A percentile compares a stretch with the other conserved stretches of the same genome.
phyloP scores from a whole-genome alignment of 2,113 vertebrate genomes.

The Galemys pyrenaicus region DNA sequence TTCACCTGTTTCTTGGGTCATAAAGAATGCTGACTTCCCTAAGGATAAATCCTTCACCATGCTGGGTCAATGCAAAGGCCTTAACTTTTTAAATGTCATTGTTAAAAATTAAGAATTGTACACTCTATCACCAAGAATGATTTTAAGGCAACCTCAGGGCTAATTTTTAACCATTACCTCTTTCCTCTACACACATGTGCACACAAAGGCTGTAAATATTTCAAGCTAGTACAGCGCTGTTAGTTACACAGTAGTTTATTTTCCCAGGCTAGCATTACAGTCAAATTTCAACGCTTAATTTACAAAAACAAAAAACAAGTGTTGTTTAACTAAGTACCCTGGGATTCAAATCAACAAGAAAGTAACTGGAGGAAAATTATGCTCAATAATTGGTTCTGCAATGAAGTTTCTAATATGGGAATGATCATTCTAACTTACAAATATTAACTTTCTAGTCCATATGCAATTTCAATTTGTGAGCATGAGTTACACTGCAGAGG shows the following conservation, averaged over 20 bases:
- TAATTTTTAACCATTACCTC: slow-evolving; percentile 60
- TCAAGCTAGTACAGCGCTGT: slow-evolving; percentile 11
- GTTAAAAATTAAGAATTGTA: slow-evolving; percentile 55
- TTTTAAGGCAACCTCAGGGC: slow-evolving; percentile 1
- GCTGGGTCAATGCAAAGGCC: background rate
- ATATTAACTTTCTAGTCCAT: slow-evolving; percentile 11
- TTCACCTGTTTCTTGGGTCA: slow-evolving; percentile 55
- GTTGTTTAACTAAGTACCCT: slow-evolving; percentile 18
- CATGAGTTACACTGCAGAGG: background rate
- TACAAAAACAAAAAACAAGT: slow-evolving; percentile 12
- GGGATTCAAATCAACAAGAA: slow-evolving; percentile 15
- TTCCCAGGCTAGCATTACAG: slow-evolving; percentile 37
- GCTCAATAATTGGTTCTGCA: slow-evolving; percentile 29
- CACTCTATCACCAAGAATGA: slow-evolving; percentile 15
- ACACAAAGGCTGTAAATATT: slow-evolving; percentile 41
- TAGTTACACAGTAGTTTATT: slow-evolving; percentile 49
- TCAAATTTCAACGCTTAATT: slow-evolving; percentile 59
- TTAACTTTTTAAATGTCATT: slow-evolving; percentile 30
- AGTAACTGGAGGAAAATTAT: background rate
- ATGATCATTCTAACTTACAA: slow-evolving; percentile 32
- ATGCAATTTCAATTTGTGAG: slow-evolving; percentile 1
- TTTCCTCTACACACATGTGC: background rate
- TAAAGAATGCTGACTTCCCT: slow-evolving; percentile 43
- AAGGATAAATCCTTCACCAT: slow-evolving; percentile 58
- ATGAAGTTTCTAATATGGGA: slow-evolving; percentile 23